Base-by-base conservation (phyloP, 2,797 vertebrate species). In the Echeneis naucrates region DNA sequence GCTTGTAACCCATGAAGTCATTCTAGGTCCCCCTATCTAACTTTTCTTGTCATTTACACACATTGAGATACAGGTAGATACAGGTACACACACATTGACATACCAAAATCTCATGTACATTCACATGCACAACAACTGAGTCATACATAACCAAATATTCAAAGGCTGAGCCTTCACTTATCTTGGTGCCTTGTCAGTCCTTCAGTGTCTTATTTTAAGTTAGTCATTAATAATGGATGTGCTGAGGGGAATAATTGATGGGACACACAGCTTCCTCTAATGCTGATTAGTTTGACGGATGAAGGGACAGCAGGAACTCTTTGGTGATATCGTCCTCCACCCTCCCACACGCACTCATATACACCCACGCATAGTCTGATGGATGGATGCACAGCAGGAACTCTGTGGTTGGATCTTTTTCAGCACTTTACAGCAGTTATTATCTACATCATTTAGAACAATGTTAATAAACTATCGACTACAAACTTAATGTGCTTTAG, bases 211-310 rank as follows among this genome's bases (percentile, higher is more conserved):
- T 92, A 92, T 92, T 94, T 91, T 92, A 92, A 92, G 92, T 84
- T 85, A 80, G 72, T 87, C 89, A 89, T 93, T 83, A 91, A 92
- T 92, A 90, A 94, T 93, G 68, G 64, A 93, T 90, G 81, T 70
- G 78, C 82, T 88, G 88, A 90, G 55, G 80, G 81, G 86, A 92
- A 94, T 94, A 92, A 93, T 93, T 93, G 89, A 93, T 94, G 87
- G 83, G 87, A 89, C 89, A 85, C 84, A 79, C 80, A 81, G 88
- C 85, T 86, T 92, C 89, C 91, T 92, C 84, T 87, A 88, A 91
- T 91, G 87, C 87, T 92, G 83, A 85, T 88, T 88, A 91, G 87
- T 86, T 85, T 92, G 91, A 92, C 66, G 74, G 80, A 90, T 88
- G 87, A 88, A 88, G 84, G 73, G 82, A 85, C 85, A 81, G 84